Percentiles rank a stretch among this genome's conserved stretches.
Conservation (phyloP, 2,888 invertebrate species). For the Elmis aenea region DNA sequence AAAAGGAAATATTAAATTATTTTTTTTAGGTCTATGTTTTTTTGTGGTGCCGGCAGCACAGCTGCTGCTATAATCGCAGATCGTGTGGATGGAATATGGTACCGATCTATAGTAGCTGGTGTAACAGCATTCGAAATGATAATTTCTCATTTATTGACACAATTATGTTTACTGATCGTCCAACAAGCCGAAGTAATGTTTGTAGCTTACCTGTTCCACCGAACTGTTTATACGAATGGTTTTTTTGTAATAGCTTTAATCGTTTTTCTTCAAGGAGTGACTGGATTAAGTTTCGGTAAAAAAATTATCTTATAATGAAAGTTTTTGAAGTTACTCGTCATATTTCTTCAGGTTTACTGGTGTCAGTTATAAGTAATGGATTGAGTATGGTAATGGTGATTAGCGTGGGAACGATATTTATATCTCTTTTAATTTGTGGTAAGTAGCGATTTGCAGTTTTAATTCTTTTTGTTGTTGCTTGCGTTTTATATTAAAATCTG, state of each 20-base stretch:
- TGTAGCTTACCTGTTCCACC: conserved; percentile 57
- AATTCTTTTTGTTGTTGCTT: no score
- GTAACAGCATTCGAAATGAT: conserved; percentile 76
- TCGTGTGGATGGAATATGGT: conserved; percentile 79
- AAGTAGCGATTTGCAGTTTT: no score
- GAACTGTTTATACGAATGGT: conserved; percentile 59
- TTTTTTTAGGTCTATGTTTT: conserved; percentile 68
- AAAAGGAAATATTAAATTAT: no score
- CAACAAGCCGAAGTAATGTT: conserved; percentile 61
- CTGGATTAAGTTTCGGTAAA: conserved; percentile 78
- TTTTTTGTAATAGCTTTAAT: conserved; percentile 56
- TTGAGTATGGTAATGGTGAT: no score
- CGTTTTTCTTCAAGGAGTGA: conserved; percentile 67
- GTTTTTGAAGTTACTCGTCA: no score
- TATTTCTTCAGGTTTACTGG: no score
- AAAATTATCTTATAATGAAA: no score
- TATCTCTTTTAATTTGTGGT: no score
- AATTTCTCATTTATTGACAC: conserved; percentile 73
- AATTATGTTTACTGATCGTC: conserved; percentile 64
- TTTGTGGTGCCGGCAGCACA: conserved; percentile 77
- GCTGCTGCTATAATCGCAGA: conserved; percentile 77
- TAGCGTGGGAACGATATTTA: no score
- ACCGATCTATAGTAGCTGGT: conserved; percentile 80
- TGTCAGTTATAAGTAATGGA: no score
- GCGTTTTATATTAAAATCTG: no score